Evolutionary conservation across 2,797 vertebrate species (phyloP), one percentile per base, ranked within the genome.

Genomic region (Sarcoramphus papa): DNA sequence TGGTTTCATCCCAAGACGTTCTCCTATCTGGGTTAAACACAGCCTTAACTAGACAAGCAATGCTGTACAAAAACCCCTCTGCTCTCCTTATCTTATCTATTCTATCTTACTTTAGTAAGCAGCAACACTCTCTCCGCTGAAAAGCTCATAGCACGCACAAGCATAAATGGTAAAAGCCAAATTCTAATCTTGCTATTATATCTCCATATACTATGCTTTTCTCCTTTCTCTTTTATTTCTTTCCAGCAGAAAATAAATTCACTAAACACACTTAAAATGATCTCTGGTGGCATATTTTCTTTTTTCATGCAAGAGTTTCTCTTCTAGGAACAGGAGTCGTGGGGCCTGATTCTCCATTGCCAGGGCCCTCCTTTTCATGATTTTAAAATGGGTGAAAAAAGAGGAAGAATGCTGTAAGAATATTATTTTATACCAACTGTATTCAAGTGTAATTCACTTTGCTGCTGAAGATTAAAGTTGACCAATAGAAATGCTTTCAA

Each of bases 1-100:
- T 94, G 57, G 37, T 94, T 93, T 95, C 85, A 88, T 93, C 82
- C 70, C 68, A 90, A 96, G 50, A 83, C 19, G 60, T 68, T 69
- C 24, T 63, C 35, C 28, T 68, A 45, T 35, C 43, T 87, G 18
- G 19, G 40, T 92, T 87, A 83, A 96, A 91, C 23, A 87, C 20
- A 88, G 20, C 12, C 8, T 88, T 60, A 57, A 51, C 16, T 70
- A 78, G 59, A 65, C 21, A 88, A 91, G 22, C 20, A 88, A 22
- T 69, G 27, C 7, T n/a, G 33, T 75, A 51, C 43, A 8, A 31
- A 78, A 59, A 83, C 72, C 41, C 1, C 28, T 67, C 31, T n/a
- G 5, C 7, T 80, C 14, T 69, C 22, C 23, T 91, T 72, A 79
- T 87, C 56, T 74, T 79, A 87, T 78, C 33, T 80, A 45, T 73